These are phyloP conservation scores for Lophochroa leadbeateri DNA, from an alignment of 2,113 vertebrate genomes.

Conservation along the genomic window DNA sequence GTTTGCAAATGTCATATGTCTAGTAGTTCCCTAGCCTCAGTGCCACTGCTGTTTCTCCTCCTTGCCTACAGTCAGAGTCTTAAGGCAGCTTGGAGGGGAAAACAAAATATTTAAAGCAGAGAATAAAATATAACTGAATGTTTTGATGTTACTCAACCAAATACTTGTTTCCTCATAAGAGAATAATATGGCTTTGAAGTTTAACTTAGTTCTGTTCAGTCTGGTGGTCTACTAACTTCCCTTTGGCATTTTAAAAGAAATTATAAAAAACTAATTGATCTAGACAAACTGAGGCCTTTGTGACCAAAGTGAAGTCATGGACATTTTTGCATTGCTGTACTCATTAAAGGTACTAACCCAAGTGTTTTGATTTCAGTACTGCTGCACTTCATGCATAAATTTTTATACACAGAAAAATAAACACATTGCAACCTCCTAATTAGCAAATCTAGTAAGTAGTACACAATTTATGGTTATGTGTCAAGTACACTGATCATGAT, in stretches of 20 bases:
- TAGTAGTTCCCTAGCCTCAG: background rate
- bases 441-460: slow-evolving; percentile 56
- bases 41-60: background rate
- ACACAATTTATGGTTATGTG: slow-evolving; percentile 10
- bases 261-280: slow-evolving; percentile 26
- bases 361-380: slow-evolving; percentile 39
- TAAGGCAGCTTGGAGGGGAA: background rate
- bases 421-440: slow-evolving; percentile 34
- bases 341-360: slow-evolving; percentile 34
- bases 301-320: slow-evolving; percentile 36
- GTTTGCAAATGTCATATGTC: background rate
- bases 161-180: background rate
- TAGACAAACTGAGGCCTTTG: slow-evolving; percentile 40
- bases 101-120: background rate
- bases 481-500: no score
- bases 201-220: background rate
- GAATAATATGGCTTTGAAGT: background rate
- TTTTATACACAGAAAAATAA: slow-evolving; percentile 26
- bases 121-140: background rate
- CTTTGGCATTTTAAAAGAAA: slow-evolving; percentile 61
- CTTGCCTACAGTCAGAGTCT: background rate
- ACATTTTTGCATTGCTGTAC: slow-evolving; percentile 40
- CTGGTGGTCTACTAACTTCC: slow-evolving; percentile 8
- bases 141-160: background rate
- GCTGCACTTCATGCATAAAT: slow-evolving; percentile 14